Evolutionary conservation across 1,140 invertebrate species (phyloP), one percentile per base, ranked within the genome.

Genomic region (Prorops nasuta): DNA sequence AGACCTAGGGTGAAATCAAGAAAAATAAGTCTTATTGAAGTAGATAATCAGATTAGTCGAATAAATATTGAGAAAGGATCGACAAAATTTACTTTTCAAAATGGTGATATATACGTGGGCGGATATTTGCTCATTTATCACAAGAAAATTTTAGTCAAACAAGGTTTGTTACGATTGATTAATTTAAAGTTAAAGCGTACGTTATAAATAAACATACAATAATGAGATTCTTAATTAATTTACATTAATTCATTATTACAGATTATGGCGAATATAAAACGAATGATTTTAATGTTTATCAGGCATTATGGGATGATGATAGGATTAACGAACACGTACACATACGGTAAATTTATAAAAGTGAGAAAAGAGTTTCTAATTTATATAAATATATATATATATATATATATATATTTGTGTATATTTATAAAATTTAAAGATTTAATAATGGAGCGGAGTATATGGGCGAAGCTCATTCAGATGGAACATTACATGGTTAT

Each of bases 391-490:
- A 8, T 2, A 18, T 38, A 9, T 16, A 18, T 40, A 2, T 17
- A 2, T 32, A 14, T 20, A 1, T n/a, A n/a, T n/a, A n/a, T n/a
- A n/a, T n/a, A n/a, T n/a, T n/a, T n/a, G n/a, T n/a, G n/a, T n/a
- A n/a, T 24, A 20, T 44, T 32, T 31, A 31, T 16, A 15, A n/a
- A n/a, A n/a, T n/a, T n/a, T n/a, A 31, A 31, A 67, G 58, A 2
- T 64, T 63, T 20, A 51, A 57, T 16, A 64, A 67, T 17, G 44
- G 44, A 24, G 51, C 55, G 2, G 43, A 52, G 35, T 67, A 59
- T 31, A 51, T 42, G 12, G 64, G 66, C n/a, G 42, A 38, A 20
- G 9, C 64, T 4, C 38, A 60, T 12, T 15, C 35, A 0, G 24
- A 51, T 1, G 55, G 57, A 9, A 22, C 1, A 15, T 63, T 67